A percentile compares a stretch with the other conserved stretches of the same genome.
Evolutionary conservation across 2,113 vertebrate species (phyloP).

Genomic region (Capreolus pygargus): DNA sequence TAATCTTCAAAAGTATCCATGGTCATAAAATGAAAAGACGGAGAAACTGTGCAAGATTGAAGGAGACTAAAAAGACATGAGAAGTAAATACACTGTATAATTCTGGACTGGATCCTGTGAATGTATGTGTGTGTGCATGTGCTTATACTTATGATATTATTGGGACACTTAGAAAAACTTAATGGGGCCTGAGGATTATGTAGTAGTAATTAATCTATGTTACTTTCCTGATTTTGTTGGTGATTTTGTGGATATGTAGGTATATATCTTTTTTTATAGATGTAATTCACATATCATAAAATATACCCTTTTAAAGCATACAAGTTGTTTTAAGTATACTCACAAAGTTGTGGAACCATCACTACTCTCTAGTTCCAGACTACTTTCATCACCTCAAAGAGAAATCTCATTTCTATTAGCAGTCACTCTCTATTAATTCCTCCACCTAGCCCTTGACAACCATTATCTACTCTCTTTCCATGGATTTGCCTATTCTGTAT

Average conservation of each 20-base stretch:
- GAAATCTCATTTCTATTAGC: background rate
- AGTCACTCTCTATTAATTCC: background rate
- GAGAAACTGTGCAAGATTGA: background rate
- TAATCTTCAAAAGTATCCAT: background rate
- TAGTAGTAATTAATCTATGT: background rate
- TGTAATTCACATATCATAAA: background rate
- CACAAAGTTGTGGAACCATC: background rate
- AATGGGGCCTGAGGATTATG: background rate
- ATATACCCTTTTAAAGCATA: background rate
- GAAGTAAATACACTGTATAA: background rate
- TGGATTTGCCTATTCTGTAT: background rate
- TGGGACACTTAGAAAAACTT: background rate
- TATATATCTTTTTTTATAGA: background rate
- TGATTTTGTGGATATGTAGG: background rate
- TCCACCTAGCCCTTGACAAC: background rate
- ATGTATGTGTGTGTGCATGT: background rate
- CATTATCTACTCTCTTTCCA: background rate
- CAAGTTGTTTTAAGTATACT: background rate
- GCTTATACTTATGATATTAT: background rate
- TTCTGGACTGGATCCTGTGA: background rate
- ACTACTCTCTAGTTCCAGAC: background rate
- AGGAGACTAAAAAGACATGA: background rate
- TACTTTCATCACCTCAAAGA: background rate
- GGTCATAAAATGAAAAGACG: background rate
- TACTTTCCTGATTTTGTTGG: background rate